A percentile compares a stretch with the other conserved stretches of the same genome.
These are phyloP conservation scores for Pocillopora grandis DNA, from an alignment of 92 coral and sea anemone genomes.

Conservation along the genomic window DNA sequence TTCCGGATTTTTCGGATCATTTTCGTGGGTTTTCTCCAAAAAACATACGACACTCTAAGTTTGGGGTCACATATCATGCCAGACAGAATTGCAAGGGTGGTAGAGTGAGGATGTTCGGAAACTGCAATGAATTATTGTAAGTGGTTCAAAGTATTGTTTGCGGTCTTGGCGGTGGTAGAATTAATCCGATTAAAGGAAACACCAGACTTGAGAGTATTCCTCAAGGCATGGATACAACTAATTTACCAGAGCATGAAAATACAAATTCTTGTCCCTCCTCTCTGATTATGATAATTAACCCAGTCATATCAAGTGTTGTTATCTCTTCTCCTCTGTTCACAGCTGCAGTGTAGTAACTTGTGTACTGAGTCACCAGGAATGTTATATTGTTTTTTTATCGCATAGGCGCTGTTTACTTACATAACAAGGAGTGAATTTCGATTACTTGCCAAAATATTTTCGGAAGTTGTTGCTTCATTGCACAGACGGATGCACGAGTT, in stretches of 20 bases:
- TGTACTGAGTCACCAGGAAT: neutral
- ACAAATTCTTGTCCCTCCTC: neutral
- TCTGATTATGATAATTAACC: neutral
- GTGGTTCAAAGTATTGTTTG: neutral
- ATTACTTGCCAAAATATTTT: neutral
- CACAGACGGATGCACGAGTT: neutral
- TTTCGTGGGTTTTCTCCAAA: neutral
- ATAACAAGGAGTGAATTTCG: neutral
- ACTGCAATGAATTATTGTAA: neutral
- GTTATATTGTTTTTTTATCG: neutral
- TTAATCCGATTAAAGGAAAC: neutral
- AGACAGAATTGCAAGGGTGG: neutral
- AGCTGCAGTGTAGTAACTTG: constrained; percentile 14
- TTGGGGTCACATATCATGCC: neutral
- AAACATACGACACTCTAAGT: neutral
- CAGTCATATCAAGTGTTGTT: neutral
- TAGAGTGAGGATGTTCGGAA: neutral
- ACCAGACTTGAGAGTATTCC: neutral
- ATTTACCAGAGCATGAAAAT: neutral
- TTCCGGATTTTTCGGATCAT: neutral
- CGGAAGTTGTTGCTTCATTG: neutral
- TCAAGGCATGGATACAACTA: neutral
- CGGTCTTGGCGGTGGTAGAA: neutral
- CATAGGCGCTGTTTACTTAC: constrained; percentile 5
- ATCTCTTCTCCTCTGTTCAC: neutral